Conservation (phyloP, 2,113 vertebrate genomes). For the Amphiprion ocellaris region DNA sequence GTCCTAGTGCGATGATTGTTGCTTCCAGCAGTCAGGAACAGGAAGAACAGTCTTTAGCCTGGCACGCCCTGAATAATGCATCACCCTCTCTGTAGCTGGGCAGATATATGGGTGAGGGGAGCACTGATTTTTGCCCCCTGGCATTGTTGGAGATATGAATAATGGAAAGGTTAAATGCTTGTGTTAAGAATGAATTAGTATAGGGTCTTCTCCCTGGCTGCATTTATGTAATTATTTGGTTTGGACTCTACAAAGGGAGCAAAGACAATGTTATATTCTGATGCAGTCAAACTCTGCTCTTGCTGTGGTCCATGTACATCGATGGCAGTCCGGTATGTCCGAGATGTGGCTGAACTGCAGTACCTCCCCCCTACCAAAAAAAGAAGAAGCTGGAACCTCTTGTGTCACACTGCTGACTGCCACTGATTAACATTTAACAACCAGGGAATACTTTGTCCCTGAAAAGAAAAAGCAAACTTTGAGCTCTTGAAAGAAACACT, state of each 20-base stretch:
- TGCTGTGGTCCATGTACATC: conserved; percentile 34
- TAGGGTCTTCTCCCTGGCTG: conserved; percentile 32
- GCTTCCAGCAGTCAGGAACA: conserved; percentile 70
- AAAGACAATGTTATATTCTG: conserved; percentile 30
- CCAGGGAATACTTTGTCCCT: conserved; percentile 78
- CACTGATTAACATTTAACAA: conserved; percentile 82
- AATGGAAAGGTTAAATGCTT: conserved; percentile 80
- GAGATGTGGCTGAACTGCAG: conserved; percentile 31
- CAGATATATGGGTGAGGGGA: conserved; percentile 70
- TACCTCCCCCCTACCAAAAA: neutral
- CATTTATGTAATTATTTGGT: conserved; percentile 62
- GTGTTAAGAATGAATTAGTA: conserved; percentile 79
- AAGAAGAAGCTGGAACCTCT: conserved; percentile 53
- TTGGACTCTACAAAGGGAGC: conserved; percentile 35
- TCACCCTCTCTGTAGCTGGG: conserved; percentile 68
- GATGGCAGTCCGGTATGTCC: conserved; percentile 12
- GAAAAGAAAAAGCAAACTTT: conserved; percentile 77
- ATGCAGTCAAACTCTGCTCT: conserved; percentile 58
- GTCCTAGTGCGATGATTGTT: conserved; percentile 66
- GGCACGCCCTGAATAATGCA: conserved; percentile 83
- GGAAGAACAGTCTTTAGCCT: conserved; percentile 71
- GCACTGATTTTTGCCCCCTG: conserved; percentile 76
- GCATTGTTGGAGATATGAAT: conserved; percentile 80
- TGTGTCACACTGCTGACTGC: conserved; percentile 53
- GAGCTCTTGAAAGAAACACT: conserved; percentile 71